Conservation (phyloP, 2,113 vertebrate genomes). For the Callopanchax toddi region DNA sequence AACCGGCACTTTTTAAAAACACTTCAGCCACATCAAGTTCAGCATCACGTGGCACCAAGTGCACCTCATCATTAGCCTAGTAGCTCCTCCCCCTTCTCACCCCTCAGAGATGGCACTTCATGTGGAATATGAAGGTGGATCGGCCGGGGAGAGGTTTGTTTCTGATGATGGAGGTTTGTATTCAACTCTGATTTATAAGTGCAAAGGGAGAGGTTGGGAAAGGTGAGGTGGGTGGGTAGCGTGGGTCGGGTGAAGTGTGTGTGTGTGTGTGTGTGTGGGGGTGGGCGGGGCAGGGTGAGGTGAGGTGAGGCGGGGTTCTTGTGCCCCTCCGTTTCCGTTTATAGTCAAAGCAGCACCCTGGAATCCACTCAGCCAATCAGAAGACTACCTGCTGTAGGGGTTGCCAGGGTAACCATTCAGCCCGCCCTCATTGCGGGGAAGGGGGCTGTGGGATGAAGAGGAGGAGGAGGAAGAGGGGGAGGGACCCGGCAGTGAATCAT, state of each 20-base stretch:
- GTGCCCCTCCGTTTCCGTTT: conserved; percentile 46
- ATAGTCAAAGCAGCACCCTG: conserved; percentile 67
- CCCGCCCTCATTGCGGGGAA: conserved; percentile 14
- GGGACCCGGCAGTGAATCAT: conserved; percentile 54
- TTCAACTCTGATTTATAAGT: conserved; percentile 60
- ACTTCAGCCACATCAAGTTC: no score
- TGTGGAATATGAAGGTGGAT: conserved; percentile 16
- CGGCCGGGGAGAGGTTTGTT: conserved; percentile 32
- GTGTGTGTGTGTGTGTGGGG: no score
- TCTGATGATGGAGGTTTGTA: conserved; percentile 52
- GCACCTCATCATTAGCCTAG: no score
- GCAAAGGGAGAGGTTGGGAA: conserved; percentile 21
- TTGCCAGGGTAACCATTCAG: conserved; percentile 64
- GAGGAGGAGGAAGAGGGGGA: conserved; percentile 56
- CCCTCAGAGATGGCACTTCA: conserved; percentile 44
- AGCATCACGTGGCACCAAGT: conserved; percentile 59
- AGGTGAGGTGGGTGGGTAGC: not conserved
- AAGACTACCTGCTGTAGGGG: conserved; percentile 80
- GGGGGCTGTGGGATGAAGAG: conserved; percentile 60
- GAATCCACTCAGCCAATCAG: conserved; percentile 21
- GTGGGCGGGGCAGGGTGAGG: no score
- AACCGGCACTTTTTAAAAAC: no score
- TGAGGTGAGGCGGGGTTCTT: conserved; percentile 16
- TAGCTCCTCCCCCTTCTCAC: not conserved
- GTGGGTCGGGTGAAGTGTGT: no score